phyloP scores from a whole-genome alignment of 92 coral and sea anemone genomes.

The Micromussa lordhowensis region DNA sequence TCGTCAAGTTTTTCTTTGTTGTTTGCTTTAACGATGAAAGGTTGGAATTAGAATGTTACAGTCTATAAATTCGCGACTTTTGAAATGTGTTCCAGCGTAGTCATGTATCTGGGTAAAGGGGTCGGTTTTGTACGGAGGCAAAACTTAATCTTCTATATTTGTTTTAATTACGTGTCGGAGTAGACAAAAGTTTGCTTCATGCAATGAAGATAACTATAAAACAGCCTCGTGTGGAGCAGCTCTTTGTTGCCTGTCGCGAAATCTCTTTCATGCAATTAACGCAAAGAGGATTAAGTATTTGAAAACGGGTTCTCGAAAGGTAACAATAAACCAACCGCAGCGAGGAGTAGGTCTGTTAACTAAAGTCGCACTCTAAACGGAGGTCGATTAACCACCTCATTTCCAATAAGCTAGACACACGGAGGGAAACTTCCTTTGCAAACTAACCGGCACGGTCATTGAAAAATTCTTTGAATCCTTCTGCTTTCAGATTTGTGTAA shows the following conservation, averaged over 20 bases:
- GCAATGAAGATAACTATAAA: not conserved
- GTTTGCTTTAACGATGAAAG: slow-evolving; percentile 32
- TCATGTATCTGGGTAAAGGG: not conserved
- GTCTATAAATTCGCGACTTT: slow-evolving; percentile 11
- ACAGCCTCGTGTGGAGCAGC: slow-evolving; percentile 15
- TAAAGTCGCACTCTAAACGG: slow-evolving; percentile 6
- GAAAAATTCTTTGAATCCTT: slow-evolving; percentile 59
- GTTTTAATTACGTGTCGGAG: not conserved
- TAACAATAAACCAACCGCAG: slow-evolving; percentile 29
- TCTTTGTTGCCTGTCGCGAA: slow-evolving; percentile 26
- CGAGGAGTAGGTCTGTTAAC: slow-evolving; percentile 5
- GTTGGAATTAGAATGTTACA: slow-evolving; percentile 48
- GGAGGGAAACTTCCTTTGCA: not conserved
- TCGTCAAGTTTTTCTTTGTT: slow-evolving; percentile 11
- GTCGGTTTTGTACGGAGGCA: not conserved
- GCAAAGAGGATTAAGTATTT: slow-evolving; percentile 45
- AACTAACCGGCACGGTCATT: slow-evolving; percentile 13
- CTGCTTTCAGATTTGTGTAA: slow-evolving; percentile 69
- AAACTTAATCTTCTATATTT: not conserved
- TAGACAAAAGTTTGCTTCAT: not conserved
- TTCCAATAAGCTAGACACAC: not conserved
- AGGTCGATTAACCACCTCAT: not conserved
- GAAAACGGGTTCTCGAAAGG: slow-evolving; percentile 26
- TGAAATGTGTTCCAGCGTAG: not conserved
- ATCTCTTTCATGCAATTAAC: slow-evolving; percentile 30